These are phyloP conservation scores for Turritopsis rubra DNA, from an alignment of 30 jellyfish, hydroid and myxozoan genomes.

Conservation along the genomic window DNA sequence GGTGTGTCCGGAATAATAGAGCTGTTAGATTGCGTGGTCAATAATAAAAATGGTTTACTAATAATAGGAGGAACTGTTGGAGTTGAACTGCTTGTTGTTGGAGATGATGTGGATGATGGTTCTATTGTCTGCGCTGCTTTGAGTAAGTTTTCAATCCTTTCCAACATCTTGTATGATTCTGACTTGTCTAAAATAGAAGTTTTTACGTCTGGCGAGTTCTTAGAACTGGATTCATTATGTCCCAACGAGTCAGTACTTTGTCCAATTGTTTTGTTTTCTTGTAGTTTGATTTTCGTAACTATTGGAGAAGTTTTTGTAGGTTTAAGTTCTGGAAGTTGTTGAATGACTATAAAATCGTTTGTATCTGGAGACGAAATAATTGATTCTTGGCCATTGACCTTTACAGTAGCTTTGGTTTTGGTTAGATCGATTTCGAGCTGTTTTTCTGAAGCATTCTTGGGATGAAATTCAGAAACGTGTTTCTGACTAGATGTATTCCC, in stretches of 20 bases:
- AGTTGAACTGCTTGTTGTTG: neutral
- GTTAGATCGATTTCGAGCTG: neutral
- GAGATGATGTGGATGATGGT: constrained; percentile 6
- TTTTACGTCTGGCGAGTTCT: neutral
- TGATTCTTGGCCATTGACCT: neutral
- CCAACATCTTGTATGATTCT: neutral
- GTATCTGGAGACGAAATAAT: neutral
- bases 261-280: neutral
- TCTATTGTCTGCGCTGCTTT: constrained; percentile 1
- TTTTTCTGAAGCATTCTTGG: neutral
- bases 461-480: neutral
- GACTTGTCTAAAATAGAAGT: neutral
- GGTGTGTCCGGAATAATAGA: constrained; percentile 3
- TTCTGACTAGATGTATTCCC: neutral
- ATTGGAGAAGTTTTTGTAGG: neutral
- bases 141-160: neutral
- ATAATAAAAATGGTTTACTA: neutral
- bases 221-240: neutral
- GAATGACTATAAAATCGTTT: neutral
- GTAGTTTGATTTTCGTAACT: neutral
- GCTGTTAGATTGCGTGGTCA: neutral
- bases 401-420: neutral
- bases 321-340: neutral
- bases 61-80: neutral
- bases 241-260: neutral